Conservation (phyloP, 1,140 invertebrate genomes). For the Calosoma granatense region DNA sequence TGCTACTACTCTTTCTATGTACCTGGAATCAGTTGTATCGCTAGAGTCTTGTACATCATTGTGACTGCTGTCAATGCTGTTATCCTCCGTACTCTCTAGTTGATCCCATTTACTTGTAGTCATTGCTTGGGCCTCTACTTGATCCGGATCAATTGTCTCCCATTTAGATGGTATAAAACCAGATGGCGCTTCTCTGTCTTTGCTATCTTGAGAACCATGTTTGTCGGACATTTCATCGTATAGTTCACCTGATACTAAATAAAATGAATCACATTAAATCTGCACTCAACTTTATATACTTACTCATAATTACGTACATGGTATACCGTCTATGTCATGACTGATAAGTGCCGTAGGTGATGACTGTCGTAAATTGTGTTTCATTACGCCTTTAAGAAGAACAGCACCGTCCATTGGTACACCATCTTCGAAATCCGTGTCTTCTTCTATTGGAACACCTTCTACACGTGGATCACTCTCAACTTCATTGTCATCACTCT, state of each 20-base stretch:
- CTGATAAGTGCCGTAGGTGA: slow-evolving; percentile 19
- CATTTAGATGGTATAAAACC: slow-evolving; percentile 85
- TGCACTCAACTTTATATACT: no score
- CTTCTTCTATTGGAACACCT: slow-evolving; percentile 53
- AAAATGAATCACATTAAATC: no score
- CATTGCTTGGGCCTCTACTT: slow-evolving; percentile 78
- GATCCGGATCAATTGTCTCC: slow-evolving; percentile 88
- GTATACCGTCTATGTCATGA: slow-evolving; percentile 6
- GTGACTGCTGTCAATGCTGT: slow-evolving; percentile 42
- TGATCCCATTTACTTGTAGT: slow-evolving; percentile 82
- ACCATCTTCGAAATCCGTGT: slow-evolving; percentile 44
- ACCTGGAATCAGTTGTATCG: slow-evolving; percentile 30
- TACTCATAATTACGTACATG: not conserved
- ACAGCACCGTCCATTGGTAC: slow-evolving; percentile 74
- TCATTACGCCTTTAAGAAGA: slow-evolving; percentile 58
- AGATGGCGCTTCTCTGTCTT: slow-evolving; percentile 33
- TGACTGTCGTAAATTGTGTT: slow-evolving; percentile 31
- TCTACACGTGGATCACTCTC: slow-evolving; percentile 50
- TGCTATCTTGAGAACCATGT: slow-evolving; percentile 26
- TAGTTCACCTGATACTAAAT: not conserved
- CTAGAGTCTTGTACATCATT: slow-evolving; percentile 29
- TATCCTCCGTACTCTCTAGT: slow-evolving; percentile 32
- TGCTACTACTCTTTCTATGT: no score
- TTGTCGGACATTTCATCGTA: slow-evolving; percentile 8
- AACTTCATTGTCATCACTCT: slow-evolving; percentile 35